phyloP scores from a whole-genome alignment of 2,888 invertebrate species.

The Pyralis farinalis region DNA sequence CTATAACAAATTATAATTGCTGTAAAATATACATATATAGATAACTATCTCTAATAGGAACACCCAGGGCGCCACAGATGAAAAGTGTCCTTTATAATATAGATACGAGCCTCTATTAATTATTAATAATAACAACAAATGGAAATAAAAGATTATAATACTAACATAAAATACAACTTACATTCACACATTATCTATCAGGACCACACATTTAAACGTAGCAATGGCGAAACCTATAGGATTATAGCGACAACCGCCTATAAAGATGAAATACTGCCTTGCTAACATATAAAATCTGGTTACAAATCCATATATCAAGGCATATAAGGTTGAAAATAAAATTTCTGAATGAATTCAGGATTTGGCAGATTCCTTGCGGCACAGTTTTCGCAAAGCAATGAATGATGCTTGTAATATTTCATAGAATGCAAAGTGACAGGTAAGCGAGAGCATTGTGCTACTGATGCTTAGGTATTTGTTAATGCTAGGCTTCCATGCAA shows the following conservation, averaged over 20 bases:
- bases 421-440: slow-evolving; percentile 51
- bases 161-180: neutral
- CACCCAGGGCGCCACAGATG: neutral
- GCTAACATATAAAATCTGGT: slow-evolving; percentile 10
- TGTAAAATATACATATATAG: no score
- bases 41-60: no score
- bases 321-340: slow-evolving; percentile 17
- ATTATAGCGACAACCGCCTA: slow-evolving; percentile 49
- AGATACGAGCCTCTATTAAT: neutral
- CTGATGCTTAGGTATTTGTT: slow-evolving; percentile 30
- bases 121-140: neutral
- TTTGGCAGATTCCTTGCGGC: slow-evolving; percentile 24
- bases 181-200: slow-evolving; percentile 20
- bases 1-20: no score
- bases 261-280: slow-evolving; percentile 44
- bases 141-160: neutral
- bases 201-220: slow-evolving; percentile 37
- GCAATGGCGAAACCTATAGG: slow-evolving; percentile 36
- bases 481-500: slow-evolving; percentile 9
- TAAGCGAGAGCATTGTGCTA: slow-evolving; percentile 50
- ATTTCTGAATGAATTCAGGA: slow-evolving; percentile 4
- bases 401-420: slow-evolving; percentile 54
- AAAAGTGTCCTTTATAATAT: neutral
- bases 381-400: slow-evolving; percentile 34
- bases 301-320: slow-evolving; percentile 7